Evolutionary conservation across 2,797 vertebrate species (phyloP).

Genomic region (Babyrousa celebensis): DNA sequence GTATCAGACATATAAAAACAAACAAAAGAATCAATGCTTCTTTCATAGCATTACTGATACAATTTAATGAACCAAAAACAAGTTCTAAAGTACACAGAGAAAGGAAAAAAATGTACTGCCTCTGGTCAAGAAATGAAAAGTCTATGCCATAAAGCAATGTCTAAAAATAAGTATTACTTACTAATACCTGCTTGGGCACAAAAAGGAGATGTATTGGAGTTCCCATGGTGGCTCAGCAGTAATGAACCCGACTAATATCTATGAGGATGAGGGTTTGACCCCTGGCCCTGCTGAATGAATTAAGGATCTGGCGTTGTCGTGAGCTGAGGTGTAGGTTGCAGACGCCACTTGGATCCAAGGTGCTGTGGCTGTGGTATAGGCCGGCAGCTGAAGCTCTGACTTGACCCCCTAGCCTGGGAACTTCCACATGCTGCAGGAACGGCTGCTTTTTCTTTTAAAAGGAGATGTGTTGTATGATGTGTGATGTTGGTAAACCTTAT

Average conservation of each 20-base stretch:
- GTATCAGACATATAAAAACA: neutral
- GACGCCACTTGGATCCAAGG: too few relatives aligned
- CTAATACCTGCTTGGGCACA: neutral
- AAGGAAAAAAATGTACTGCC: neutral
- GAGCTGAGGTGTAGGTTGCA: too few relatives aligned
- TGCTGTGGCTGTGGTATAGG: too few relatives aligned
- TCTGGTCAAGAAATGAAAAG: neutral
- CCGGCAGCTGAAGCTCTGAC: too few relatives aligned
- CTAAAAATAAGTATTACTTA: neutral
- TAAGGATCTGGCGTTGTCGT: too few relatives aligned
- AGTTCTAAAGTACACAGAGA: neutral
- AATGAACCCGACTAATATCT: too few relatives aligned
- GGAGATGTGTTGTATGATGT: neutral
- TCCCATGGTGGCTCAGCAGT: too few relatives aligned
- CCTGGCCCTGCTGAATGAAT: too few relatives aligned
- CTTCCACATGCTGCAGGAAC: too few relatives aligned
- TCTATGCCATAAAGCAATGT: neutral
- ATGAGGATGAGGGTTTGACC: too few relatives aligned
- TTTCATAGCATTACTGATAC: neutral
- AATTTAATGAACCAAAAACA: slow-evolving; percentile 28
- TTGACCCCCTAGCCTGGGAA: too few relatives aligned
- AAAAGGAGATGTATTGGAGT: neutral
- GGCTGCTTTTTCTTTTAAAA: neutral
- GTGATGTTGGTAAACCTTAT: neutral
- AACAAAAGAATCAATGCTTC: neutral